Base-by-base conservation (phyloP, 2,113 vertebrate genomes). In the Bubalus kerabau region DNA sequence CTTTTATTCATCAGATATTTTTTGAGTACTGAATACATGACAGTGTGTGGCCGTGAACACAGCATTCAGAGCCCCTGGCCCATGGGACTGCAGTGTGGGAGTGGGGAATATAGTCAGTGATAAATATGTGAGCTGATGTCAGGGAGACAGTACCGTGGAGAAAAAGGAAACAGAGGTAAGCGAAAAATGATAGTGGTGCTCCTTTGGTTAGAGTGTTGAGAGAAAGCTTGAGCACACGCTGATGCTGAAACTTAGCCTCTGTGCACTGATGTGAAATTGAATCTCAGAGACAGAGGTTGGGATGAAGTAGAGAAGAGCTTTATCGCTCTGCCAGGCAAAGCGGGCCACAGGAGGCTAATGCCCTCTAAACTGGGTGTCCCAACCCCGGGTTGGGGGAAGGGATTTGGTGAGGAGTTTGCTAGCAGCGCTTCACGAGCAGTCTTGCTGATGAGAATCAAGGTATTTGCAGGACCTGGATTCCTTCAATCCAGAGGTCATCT, bases 1-100 rank as follows among this genome's bases (percentile, higher is more conserved):
- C 48, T 92, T 90, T 60, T 90, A 93, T 64, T 84, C 64, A 64
- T 32, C 12, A 84, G 57, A 12, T 90, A 43, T 7, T 48, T 94
- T 85, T 40, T 30, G 81, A 78, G 50, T 43, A 60, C 17, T 67
- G 46, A 36, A 87, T 62, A 43, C 6, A 59, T 0, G 7, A 21
- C 8, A 40, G 28, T 74, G 13, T 9, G 43, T 7, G 5, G 4
- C 12, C 13, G 11, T 74, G 46, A 60, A 28, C 6, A 36, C n/a
- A 87, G 16, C 17, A 28, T 82, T 76, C n/a, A 32, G 76, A 90
- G 46, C 16, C n/a, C 59, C 54, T 81, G 7, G 48, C 80, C 32
- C 17, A 0, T 1, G 17, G 54, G 57, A 7, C 11, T n/a, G 43
- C 17, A 46, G 10, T 7, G 12, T 50, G 24, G 48, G 9, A n/a